These are phyloP conservation scores for Eriocheir sinensis DNA, from an alignment of 1,140 invertebrate species.

Conservation along the genomic window DNA sequence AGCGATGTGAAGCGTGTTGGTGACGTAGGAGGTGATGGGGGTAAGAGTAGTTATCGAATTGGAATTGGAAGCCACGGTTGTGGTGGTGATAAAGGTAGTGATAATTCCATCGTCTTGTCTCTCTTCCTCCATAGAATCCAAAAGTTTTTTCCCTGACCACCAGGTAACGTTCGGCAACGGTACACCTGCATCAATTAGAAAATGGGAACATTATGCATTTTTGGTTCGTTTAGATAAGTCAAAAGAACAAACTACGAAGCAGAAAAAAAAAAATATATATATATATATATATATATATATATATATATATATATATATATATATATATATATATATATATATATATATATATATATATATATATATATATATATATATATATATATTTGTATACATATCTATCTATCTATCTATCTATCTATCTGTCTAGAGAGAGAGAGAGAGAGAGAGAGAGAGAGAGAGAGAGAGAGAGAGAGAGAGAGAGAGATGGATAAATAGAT, in stretches of 20 bases:
- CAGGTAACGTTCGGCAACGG: constrained; percentile 73
- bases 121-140: constrained; percentile 62
- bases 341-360: too few species aligned
- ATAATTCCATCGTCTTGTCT: background rate
- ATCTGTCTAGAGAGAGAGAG: too few species aligned
- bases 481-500: background rate
- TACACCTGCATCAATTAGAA: constrained; percentile 32
- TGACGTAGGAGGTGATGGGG: constrained; percentile 52
- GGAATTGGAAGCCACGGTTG: background rate
- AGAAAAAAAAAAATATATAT: too few species aligned
- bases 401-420: too few species aligned
- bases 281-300: too few species aligned
- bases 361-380: too few species aligned
- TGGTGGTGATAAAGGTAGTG: background rate
- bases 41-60: background rate
- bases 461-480: background rate
- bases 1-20: constrained; percentile 54
- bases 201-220: too few species aligned
- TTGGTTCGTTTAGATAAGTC: too few species aligned
- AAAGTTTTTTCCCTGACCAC: constrained; percentile 61
- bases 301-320: too few species aligned
- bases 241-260: too few species aligned
- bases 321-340: too few species aligned
- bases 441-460: background rate
- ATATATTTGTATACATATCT: too few species aligned